Evolutionary conservation across 2,113 vertebrate genomes (phyloP), one percentile per base, ranked within the genome.

Genomic region (Pangasianodon hypophthalmus): DNA sequence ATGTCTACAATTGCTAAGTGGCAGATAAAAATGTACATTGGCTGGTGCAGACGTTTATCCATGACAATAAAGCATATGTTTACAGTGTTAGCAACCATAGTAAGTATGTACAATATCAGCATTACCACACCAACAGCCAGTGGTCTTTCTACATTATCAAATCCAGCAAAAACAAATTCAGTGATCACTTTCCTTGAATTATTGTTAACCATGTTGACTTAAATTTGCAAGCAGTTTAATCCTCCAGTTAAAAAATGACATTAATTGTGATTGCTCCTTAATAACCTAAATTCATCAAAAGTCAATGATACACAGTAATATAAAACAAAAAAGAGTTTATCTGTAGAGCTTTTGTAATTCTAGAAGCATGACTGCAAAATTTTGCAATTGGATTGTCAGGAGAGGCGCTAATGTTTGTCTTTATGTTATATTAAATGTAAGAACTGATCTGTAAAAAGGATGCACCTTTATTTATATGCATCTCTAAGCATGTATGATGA

Each of bases 21-120:
- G 56, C 92, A 92, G 41, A 93, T 91, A n/a, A 92, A 87, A 75
- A 94, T 9, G 77, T 92, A 93, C 93, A 93, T 94, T 11, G 93
- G 92, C 89, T 93, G 92, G 82, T 94, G 92, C 81, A 94, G 80
- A 64, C 26, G 88, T 71, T 89, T 91, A 73, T 94, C 91, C 79
- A 2, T 86, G 50, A 87, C 14, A 54, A 92, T 89, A 4, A 92
- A 87, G 10, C 87, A 32, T 24, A 93, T 91, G 56, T 91, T 93
- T 8, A 62, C 41, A 5, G 46, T 56, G 73, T 92, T 93, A 71
- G 60, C 91, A 37, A 91, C 0, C 56, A 90, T 2, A 60, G 50
- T 10, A 46, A 93, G 1, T 54, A 88, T 2, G 46, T 92, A 92
- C 0, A 18, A 29, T 11, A 92, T 32, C 37, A 93, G 48, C 21